Conservation (phyloP, 2,113 vertebrate genomes). For the Sisor rabdophorus region DNA sequence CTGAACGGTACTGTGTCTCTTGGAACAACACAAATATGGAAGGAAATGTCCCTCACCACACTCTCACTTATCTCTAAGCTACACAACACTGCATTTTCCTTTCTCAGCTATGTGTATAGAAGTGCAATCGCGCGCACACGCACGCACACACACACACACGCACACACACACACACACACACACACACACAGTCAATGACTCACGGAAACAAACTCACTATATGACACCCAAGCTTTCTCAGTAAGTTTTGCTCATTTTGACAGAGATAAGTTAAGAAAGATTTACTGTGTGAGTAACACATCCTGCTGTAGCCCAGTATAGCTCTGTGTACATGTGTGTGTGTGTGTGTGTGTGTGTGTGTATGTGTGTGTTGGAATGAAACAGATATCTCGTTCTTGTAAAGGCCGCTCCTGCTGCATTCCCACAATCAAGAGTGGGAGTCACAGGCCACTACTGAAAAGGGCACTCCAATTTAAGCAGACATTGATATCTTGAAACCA, state of each 20-base stretch:
- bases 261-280: slow-evolving; percentile 12
- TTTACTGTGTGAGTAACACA: slow-evolving; percentile 14
- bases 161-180: slow-evolving; percentile 5
- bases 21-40: slow-evolving; percentile 4
- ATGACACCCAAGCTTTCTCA: slow-evolving; percentile 9
- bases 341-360: not conserved
- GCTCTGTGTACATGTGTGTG: not conserved
- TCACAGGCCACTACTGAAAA: slow-evolving; percentile 33
- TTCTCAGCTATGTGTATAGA: slow-evolving; percentile 4
- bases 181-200: slow-evolving; percentile 25
- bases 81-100: slow-evolving; percentile 17
- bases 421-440: slow-evolving; percentile 26
- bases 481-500: slow-evolving; percentile 37
- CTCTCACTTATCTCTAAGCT: slow-evolving; percentile 14
- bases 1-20: slow-evolving; percentile 44
- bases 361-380: slow-evolving; percentile 23
- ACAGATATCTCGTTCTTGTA: slow-evolving; percentile 24
- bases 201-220: not conserved
- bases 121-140: too few relatives aligned
- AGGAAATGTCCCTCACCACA: slow-evolving; percentile 18
- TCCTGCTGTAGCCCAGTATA: slow-evolving; percentile 14
- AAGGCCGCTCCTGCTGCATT: slow-evolving; percentile 33
- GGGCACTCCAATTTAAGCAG: slow-evolving; percentile 34
- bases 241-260: slow-evolving; percentile 12
- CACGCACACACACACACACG: slow-evolving; percentile 32